phyloP scores from a whole-genome alignment of 2,797 vertebrate genomes.

The Mico argentatus region DNA sequence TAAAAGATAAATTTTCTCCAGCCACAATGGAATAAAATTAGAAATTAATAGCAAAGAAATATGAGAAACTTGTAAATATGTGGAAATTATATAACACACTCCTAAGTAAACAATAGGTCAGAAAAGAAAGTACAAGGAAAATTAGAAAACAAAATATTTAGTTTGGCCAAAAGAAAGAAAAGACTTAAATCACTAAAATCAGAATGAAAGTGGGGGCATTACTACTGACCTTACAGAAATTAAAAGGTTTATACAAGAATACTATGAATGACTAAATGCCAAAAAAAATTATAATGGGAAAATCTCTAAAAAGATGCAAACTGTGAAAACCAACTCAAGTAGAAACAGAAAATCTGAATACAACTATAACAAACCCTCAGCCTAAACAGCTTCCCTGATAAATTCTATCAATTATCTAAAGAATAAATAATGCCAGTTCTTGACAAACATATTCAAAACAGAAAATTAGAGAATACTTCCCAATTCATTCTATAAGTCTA shows the following conservation, averaged over 20 bases:
- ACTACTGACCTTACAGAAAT: not conserved
- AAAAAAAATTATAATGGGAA: not conserved
- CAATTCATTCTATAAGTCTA: not conserved
- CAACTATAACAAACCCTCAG: not conserved
- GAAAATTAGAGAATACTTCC: not conserved
- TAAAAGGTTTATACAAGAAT: not conserved
- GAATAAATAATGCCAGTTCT: not conserved
- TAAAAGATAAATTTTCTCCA: not conserved
- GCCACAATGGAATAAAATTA: not conserved
- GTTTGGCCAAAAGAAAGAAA: not conserved
- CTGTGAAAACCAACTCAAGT: not conserved
- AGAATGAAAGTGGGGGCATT: not conserved
- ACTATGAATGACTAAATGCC: not conserved
- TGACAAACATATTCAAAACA: not conserved
- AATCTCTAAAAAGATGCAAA: not conserved
- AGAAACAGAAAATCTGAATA: not conserved
- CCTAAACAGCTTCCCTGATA: not conserved
- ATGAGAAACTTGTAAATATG: not conserved
- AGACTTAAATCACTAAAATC: not conserved
- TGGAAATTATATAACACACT: not conserved
- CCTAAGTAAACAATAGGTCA: not conserved
- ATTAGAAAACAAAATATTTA: not conserved
- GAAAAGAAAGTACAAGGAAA: not conserved
- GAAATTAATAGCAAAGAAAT: not conserved
- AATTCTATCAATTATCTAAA: not conserved